Conservation (phyloP, 2,113 vertebrate species). For the Corvus moneduloides region DNA sequence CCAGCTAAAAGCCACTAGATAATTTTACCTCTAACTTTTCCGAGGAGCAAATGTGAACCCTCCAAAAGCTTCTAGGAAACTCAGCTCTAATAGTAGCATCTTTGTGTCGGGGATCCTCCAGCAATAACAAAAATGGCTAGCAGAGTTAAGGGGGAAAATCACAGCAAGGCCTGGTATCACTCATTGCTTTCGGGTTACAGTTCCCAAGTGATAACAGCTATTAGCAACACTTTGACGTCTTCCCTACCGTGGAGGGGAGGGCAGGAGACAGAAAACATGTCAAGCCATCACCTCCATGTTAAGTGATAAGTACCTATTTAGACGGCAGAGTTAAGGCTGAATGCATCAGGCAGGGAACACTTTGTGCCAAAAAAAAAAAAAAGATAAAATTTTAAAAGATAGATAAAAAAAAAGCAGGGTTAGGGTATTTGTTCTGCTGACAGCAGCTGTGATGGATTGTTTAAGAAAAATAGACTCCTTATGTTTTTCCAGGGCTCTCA, state of each 20-base stretch:
- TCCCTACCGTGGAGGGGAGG: constrained; percentile 68
- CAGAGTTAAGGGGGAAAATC: constrained; percentile 41
- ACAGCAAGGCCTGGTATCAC: constrained; percentile 56
- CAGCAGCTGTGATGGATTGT: constrained; percentile 74
- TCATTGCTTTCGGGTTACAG: constrained; percentile 68
- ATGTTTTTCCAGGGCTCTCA: constrained; percentile 65
- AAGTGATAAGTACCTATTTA: constrained; percentile 79
- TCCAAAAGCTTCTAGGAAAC: constrained; percentile 42
- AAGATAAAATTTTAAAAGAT: neutral
- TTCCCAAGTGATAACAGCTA: constrained; percentile 76
- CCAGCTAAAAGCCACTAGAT: constrained; percentile 26
- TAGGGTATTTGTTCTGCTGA: constrained; percentile 74
- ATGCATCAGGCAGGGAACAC: constrained; percentile 66
- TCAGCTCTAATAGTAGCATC: constrained; percentile 24
- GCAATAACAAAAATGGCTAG: constrained; percentile 11
- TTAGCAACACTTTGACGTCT: constrained; percentile 73
- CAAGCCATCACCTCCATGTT: constrained; percentile 73
- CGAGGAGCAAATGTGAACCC: neutral
- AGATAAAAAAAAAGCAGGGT: constrained; percentile 62
- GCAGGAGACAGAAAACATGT: constrained; percentile 71
- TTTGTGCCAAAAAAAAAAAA: constrained; percentile 42
- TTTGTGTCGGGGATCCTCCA: constrained; percentile 31
- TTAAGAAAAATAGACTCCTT: constrained; percentile 72
- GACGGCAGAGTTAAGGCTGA: constrained; percentile 70
- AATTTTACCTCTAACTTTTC: constrained; percentile 40